Evolutionary conservation across 2,888 invertebrate species (phyloP).

Genomic region (Rhaphigaster nebulosa): DNA sequence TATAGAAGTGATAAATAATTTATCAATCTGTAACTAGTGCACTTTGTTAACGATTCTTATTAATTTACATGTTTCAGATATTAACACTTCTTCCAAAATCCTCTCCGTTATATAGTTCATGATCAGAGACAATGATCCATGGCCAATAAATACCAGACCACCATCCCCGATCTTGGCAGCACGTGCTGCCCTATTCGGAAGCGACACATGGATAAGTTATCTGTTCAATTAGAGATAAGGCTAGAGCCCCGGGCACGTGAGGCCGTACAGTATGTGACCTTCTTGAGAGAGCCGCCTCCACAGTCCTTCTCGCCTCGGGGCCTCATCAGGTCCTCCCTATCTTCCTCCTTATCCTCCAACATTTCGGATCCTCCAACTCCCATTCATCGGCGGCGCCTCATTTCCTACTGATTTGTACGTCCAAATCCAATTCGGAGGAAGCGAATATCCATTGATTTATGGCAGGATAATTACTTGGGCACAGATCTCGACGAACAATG

Average conservation of each 20-base stretch:
- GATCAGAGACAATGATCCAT: neutral
- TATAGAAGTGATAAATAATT: no score
- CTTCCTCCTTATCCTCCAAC: slow-evolving; percentile 1
- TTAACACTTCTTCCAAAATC: neutral
- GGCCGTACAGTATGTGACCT: slow-evolving; percentile 27
- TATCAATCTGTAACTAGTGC: no score
- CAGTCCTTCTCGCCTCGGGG: neutral
- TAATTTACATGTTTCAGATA: neutral
- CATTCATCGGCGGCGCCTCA: slow-evolving; percentile 10
- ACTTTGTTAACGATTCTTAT: no score
- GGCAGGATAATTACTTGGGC: slow-evolving; percentile 27
- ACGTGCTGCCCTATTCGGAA: slow-evolving; percentile 23
- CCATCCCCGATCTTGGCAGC: neutral
- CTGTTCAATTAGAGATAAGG: slow-evolving; percentile 36
- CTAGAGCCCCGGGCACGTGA: neutral
- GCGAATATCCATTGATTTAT: neutral
- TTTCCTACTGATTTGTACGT: slow-evolving; percentile 45
- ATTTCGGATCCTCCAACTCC: slow-evolving; percentile 31
- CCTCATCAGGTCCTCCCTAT: slow-evolving; percentile 32
- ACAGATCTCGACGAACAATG: slow-evolving; percentile 44
- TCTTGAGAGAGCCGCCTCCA: neutral
- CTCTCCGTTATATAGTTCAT: neutral
- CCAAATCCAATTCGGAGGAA: slow-evolving; percentile 16
- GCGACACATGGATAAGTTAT: slow-evolving; percentile 38
- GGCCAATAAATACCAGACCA: neutral